phyloP scores from a whole-genome alignment of 2,113 vertebrate species.

The Calidris pugnax region DNA sequence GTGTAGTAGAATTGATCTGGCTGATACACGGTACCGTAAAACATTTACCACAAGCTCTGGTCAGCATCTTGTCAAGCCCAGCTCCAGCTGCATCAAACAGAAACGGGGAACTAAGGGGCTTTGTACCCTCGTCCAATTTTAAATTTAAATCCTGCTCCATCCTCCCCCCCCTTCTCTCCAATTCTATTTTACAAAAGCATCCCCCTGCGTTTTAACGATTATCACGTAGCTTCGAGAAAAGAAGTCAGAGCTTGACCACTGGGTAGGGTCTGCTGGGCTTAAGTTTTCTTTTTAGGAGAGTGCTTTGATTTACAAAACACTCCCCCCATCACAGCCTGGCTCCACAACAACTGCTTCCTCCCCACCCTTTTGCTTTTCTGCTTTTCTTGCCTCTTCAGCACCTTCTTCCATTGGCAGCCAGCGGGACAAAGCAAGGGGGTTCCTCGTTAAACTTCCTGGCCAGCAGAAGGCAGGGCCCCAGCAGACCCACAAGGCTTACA shows the following conservation, averaged over 20 bases:
- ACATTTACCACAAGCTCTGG: background rate
- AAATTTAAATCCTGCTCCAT: background rate
- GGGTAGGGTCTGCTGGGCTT: background rate
- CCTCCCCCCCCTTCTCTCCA: background rate
- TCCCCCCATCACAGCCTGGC: background rate
- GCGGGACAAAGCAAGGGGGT: background rate
- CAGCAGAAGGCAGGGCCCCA: background rate
- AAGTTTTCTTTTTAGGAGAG: background rate
- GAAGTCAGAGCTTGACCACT: background rate
- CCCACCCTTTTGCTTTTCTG: background rate
- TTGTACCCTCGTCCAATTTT: background rate
- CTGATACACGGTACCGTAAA: background rate
- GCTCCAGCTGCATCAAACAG: background rate
- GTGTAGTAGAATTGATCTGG: background rate
- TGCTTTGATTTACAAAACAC: conserved; percentile 2
- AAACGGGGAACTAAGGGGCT: background rate
- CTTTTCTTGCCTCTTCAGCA: background rate
- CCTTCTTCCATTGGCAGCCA: background rate
- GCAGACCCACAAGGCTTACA: background rate
- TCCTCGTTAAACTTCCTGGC: background rate
- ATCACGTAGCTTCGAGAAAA: background rate
- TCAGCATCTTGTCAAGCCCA: conserved; percentile 8
- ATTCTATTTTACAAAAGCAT: background rate
- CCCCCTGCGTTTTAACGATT: background rate
- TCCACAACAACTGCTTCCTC: background rate